Evolutionary conservation across 2,113 vertebrate species (phyloP), one percentile per base, ranked within the genome.

Genomic region (Notechis scutatus): DNA sequence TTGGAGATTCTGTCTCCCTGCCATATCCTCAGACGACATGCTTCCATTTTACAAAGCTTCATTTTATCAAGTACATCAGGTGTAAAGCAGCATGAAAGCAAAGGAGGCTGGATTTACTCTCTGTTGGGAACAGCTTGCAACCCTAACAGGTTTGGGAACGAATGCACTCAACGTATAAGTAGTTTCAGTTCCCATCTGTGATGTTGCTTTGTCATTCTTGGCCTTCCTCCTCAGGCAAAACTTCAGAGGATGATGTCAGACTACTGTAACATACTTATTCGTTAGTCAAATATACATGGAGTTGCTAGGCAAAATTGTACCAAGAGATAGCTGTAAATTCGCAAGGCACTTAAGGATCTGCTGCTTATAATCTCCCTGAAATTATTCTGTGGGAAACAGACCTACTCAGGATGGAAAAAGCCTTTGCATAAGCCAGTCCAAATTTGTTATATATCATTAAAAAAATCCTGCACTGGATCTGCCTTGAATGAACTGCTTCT

Each of bases 181-280:
- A 90, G 52, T 61, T 90, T 59, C 74, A 26, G 14, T 57, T 90
- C 29, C 45, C 45, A 20, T 2, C 21, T 57, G 4, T 0, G 86
- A 90, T 93, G 21, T 2, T 90, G 34, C 74, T 50, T 92, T 91
- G 12, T 47, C 1, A 86, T 90, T 2, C 89, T 34, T 74, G 90
- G 85, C 87, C 90, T 87, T 5, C 0, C 24, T 89, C 11, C 94
- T 93, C 23, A 89, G 86, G 23, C 26, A 85, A 24, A 23, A 93
- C 50, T n/a, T 95, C 74, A 69, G 29, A 15, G 55, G 50, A 87
- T 88, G 18, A 42, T 89, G 29, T 85, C n/a, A 91, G 52, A 89
- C 90, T 94, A 89, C 0, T 29, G 24, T 26, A 64, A 55, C 90
- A 23, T 94, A 94, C 23, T 64, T 91, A 39, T 90, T 94, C 26